Percentiles rank a stretch among this genome's conserved stretches.
Conservation (phyloP, 2,797 vertebrate species). For the Mico argentatus region DNA sequence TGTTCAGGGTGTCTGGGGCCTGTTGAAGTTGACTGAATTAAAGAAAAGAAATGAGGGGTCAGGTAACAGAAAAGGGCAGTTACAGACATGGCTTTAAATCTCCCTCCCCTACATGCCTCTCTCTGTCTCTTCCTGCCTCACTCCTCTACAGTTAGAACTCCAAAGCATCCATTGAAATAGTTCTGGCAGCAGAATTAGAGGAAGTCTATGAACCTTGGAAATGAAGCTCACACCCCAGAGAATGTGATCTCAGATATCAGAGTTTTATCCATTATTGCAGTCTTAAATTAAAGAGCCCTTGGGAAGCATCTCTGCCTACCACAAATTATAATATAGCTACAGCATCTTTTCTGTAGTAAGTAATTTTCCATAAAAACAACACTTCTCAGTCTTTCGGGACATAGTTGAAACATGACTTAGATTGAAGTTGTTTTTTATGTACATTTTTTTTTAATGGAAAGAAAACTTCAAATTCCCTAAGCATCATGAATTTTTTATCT, state of each 20-base stretch:
- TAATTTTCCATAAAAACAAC: slow-evolving; percentile 67
- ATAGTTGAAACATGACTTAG: slow-evolving; percentile 44
- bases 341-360: slow-evolving; percentile 64
- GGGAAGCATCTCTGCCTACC: slow-evolving; percentile 37
- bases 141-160: neutral
- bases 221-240: neutral
- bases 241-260: neutral
- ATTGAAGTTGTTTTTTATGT: slow-evolving; percentile 2
- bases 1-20: slow-evolving; percentile 51
- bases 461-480: slow-evolving; percentile 54
- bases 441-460: slow-evolving; percentile 49
- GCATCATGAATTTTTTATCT: slow-evolving; percentile 39
- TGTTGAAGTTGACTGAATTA: slow-evolving; percentile 41
- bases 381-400: slow-evolving; percentile 32
- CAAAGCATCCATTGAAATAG: neutral
- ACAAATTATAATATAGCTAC: slow-evolving; percentile 71
- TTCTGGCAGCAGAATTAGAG: slow-evolving; percentile 38
- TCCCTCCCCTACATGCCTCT: neutral
- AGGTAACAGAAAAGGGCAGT: slow-evolving; percentile 3
- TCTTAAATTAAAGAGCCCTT: slow-evolving; percentile 42
- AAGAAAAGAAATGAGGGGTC: slow-evolving; percentile 19
- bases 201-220: neutral
- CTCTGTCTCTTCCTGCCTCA: neutral
- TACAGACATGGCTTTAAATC: neutral
- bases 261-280: slow-evolving; percentile 28